A percentile compares a stretch with the other conserved stretches of the same genome.
Evolutionary conservation across 2,113 vertebrate genomes (phyloP).

Genomic region (Alaudala cheleensis): DNA sequence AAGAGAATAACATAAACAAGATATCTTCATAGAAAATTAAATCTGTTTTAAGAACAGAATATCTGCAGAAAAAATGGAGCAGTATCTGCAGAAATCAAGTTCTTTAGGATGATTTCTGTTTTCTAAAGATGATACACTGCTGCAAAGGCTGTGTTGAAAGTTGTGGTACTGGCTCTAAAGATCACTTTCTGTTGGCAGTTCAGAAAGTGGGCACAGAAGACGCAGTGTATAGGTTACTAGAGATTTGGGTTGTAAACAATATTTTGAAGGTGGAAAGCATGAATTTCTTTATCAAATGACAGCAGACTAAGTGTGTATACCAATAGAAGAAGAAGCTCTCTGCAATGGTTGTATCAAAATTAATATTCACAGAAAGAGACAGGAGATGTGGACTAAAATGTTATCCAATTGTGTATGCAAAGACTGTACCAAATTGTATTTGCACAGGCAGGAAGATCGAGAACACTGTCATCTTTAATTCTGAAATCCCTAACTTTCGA

Average conservation of each 20-base stretch:
- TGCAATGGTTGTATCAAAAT: background rate
- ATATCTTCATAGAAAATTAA: background rate
- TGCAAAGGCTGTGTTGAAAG: background rate
- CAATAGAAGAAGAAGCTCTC: background rate
- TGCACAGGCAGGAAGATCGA: background rate
- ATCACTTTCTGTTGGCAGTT: background rate
- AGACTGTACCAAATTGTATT: background rate
- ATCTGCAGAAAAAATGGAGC: background rate
- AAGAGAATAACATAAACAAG: background rate
- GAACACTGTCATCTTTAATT: constrained; percentile 5
- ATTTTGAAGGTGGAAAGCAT: background rate
- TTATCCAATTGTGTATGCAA: background rate
- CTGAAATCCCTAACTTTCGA: constrained; percentile 13
- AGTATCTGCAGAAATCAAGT: background rate
- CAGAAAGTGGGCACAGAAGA: background rate
- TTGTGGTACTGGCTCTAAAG: background rate
- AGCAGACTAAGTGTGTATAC: background rate
- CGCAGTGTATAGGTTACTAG: background rate
- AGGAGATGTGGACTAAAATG: background rate
- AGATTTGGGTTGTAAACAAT: background rate
- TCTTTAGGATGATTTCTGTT: background rate
- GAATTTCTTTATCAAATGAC: background rate
- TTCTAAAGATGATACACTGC: background rate
- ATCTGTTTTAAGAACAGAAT: background rate
- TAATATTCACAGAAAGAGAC: background rate